Evolutionary conservation across 2,113 vertebrate species (phyloP), one percentile per base, ranked within the genome.

Genomic region (Anolis carolinensis): DNA sequence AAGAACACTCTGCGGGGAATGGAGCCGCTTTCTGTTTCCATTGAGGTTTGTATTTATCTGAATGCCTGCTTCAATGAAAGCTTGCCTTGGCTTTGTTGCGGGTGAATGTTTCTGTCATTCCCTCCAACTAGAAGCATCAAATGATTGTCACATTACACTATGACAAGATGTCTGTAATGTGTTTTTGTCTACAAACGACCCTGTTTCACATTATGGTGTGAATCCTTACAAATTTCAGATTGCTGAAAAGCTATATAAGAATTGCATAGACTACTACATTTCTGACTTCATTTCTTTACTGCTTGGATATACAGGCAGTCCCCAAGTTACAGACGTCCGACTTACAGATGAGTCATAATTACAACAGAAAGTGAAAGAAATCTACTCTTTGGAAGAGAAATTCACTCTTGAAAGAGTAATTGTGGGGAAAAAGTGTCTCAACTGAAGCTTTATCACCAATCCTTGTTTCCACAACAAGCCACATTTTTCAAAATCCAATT

Each of bases 1-100:
- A 97, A 97, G 89, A 95, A 96, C 88, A 98, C 98, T 0, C 92
- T 99, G 83, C 96, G 97, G 1, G 96, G 96, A 1, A 55, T 97
- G 0, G 98, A 99, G 16, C 96, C 96, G 0, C 92, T 98, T 62
- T 97, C 95, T 39, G 92, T 99, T 82, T 94, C 95, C 91, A 97
- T 99, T 0, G 98, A 99, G 98, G 98, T 97, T 48, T 18, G 92
- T 75, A 13, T 23, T 39, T 25, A 25, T 27, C 55, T 48, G 8
- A 14, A 6, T 6, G 21, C 67, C 18, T 4, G 20, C 8, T 14
- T 1, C n/a, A 63, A 65, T 27, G 8, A 18, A 59, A 18, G 7
- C 48, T 65, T 52, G 14, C 67, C 21, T 39, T 30, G 5, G 34
- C 59, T 72, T 75, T 32, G 5, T 23, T 4, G 8, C 50, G n/a